These are phyloP conservation scores for Lochmaea capreae DNA, from an alignment of 2,888 invertebrate species.

Conservation along the genomic window DNA sequence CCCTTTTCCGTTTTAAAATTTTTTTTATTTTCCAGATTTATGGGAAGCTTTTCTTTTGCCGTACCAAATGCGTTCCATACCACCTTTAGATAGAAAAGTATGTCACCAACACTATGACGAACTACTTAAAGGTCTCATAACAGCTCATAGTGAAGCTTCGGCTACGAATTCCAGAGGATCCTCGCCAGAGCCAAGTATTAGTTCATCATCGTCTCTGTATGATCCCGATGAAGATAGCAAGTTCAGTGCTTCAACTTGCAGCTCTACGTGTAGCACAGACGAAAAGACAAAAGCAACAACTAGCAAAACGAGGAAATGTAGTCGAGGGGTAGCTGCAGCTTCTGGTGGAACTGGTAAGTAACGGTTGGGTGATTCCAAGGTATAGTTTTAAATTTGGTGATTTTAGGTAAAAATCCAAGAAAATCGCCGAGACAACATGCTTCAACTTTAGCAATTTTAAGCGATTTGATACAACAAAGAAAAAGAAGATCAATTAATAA, in stretches of 20 bases:
- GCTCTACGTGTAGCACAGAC: constrained; percentile 42
- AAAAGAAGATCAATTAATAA: constrained; percentile 62
- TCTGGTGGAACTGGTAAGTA: constrained; percentile 12
- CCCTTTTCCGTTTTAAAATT: background rate
- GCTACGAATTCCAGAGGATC: constrained; percentile 35
- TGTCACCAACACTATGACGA: constrained; percentile 65
- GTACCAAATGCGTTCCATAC: constrained; percentile 77
- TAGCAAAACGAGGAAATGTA: constrained; percentile 1
- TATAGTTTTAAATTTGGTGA: background rate
- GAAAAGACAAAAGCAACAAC: constrained; percentile 20
- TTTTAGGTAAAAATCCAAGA: constrained; percentile 73
- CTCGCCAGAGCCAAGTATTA: constrained; percentile 54
- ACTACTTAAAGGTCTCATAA: constrained; percentile 63
- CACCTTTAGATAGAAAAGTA: constrained; percentile 71
- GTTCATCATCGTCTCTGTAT: constrained; percentile 46
- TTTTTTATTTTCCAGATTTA: constrained; percentile 64
- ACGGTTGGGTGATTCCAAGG: too few relatives aligned
- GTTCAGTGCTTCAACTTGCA: constrained; percentile 50
- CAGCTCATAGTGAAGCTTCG: constrained; percentile 59
- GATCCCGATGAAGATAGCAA: constrained; percentile 58
- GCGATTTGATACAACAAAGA: constrained; percentile 72
- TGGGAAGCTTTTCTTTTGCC: constrained; percentile 77
- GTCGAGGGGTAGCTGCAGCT: background rate
- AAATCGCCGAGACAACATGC: constrained; percentile 91
- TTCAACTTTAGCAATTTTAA: constrained; percentile 85